A percentile compares a stretch with the other conserved stretches of the same genome.
These are phyloP conservation scores for Picus viridis DNA, from an alignment of 2,797 vertebrate species.

Conservation along the genomic window DNA sequence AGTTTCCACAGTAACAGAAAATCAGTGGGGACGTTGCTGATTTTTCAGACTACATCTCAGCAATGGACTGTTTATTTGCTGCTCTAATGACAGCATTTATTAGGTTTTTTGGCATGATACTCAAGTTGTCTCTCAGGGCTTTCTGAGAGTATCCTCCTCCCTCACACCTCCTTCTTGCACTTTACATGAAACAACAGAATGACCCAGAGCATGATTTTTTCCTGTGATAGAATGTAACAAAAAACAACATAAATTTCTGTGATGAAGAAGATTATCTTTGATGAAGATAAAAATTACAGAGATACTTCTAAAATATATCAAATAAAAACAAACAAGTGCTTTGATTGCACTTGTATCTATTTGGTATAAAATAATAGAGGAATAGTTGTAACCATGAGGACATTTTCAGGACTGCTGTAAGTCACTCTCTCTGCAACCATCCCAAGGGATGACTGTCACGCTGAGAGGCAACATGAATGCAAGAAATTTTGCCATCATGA, in stretches of 20 bases:
- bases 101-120: neutral
- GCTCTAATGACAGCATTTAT: neutral
- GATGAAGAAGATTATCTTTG: too few species aligned
- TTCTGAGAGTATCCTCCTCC: neutral
- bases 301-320: neutral
- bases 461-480: neutral
- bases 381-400: neutral
- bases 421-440: neutral
- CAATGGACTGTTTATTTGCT: neutral
- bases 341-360: neutral
- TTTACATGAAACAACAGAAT: neutral
- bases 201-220: neutral
- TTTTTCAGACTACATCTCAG: neutral
- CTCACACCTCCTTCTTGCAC: neutral
- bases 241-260: neutral
- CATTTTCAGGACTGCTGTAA: neutral
- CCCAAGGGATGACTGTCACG: neutral
- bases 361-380: neutral
- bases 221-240: neutral
- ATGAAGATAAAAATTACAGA: neutral
- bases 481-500: neutral
- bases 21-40: neutral
- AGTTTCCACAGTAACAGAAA: neutral
- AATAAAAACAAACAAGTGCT: neutral
- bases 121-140: neutral